Percentiles rank a stretch among this genome's conserved stretches.
Evolutionary conservation across 1,140 invertebrate species (phyloP).

Genomic region (Aphaenogaster floridana): DNA sequence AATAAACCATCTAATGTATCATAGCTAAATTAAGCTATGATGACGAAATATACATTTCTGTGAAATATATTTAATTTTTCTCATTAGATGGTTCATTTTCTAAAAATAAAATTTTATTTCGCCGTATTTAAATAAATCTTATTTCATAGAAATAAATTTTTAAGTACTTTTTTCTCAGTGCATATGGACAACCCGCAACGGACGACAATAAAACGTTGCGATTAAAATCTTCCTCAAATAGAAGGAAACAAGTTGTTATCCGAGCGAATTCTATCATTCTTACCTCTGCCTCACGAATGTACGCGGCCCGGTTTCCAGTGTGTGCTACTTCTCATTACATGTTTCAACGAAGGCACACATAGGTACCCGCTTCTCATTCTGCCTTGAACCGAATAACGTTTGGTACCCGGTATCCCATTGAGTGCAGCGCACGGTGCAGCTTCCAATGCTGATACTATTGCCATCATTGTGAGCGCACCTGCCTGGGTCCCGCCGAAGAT

Average conservation of each 20-base stretch:
- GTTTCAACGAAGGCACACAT: constrained; percentile 26
- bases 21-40: too few relatives aligned
- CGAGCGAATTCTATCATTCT: constrained; percentile 31
- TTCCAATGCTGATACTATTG: constrained; percentile 47
- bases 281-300: neutral
- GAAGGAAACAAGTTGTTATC: constrained; percentile 5
- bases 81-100: too few relatives aligned
- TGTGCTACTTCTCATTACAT: constrained; percentile 51
- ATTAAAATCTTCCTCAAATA: constrained; percentile 31
- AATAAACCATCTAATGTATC: too few relatives aligned
- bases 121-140: too few relatives aligned
- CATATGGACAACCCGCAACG: neutral
- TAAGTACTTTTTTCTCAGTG: too few relatives aligned
- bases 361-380: constrained; percentile 19
- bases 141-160: too few relatives aligned
- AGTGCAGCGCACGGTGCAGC: constrained; percentile 25
- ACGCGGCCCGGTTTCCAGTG: constrained; percentile 6
- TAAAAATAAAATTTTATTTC: too few relatives aligned
- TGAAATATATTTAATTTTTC: too few relatives aligned
- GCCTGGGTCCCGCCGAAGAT: constrained; percentile 42
- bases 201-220: neutral
- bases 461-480: constrained; percentile 43
- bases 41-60: too few relatives aligned
- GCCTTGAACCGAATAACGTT: constrained; percentile 49
- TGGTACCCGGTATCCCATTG: constrained; percentile 56